Percentiles rank a stretch among this genome's conserved stretches.
Evolutionary conservation across 2,113 vertebrate genomes (phyloP).

Genomic region (Sapayoa aenigma): DNA sequence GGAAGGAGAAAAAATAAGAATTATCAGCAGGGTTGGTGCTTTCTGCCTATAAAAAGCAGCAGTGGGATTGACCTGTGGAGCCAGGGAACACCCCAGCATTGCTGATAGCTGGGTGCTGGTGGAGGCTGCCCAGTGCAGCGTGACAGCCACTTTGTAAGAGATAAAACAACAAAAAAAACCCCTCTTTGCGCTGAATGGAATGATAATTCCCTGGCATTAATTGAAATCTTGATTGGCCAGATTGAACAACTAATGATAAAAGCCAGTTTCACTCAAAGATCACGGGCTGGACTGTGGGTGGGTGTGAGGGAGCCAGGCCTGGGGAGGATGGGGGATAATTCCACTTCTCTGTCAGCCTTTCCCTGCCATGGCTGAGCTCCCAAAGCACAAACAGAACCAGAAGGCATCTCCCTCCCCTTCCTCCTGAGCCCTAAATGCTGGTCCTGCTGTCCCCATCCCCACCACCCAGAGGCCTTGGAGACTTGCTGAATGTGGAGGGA

Average conservation of each 20-base stretch:
- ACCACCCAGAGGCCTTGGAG: background rate
- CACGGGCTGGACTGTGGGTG: background rate
- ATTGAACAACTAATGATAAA: background rate
- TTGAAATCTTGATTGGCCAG: background rate
- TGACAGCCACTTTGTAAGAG: background rate
- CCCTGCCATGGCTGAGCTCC: background rate
- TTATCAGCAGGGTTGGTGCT: background rate
- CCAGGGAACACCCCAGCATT: background rate
- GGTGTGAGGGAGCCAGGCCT: background rate
- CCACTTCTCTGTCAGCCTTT: background rate
- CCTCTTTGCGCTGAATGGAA: background rate
- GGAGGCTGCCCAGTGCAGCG: background rate
- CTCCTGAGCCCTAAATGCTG: background rate
- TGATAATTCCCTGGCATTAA: conserved; percentile 5
- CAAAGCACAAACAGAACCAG: background rate
- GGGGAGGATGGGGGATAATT: background rate
- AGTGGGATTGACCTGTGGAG: background rate
- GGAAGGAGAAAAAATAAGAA: background rate
- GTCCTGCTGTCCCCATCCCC: background rate
- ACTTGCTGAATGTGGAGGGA: background rate
- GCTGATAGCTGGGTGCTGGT: background rate
- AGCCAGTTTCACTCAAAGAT: background rate
- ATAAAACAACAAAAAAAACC: background rate
- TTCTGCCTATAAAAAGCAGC: background rate
- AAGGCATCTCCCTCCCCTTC: background rate